Evolutionary conservation across 1,140 invertebrate genomes (phyloP), one percentile per base, ranked within the genome.

Genomic region (Zaprionus africanus): DNA sequence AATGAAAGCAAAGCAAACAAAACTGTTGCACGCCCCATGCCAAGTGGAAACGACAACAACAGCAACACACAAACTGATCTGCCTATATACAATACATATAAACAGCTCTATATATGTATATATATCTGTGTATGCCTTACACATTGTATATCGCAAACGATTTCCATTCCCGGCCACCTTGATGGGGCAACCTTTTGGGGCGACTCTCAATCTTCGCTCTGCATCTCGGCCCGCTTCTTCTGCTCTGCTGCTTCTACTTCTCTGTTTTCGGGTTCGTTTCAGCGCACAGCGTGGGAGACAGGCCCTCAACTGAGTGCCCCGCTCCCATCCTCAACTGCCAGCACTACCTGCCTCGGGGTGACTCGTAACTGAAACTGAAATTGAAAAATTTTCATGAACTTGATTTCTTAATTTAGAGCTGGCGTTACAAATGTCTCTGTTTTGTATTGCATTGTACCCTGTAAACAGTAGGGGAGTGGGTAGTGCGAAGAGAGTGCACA

Each of bases 271-370:
- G 67, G 67, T 46, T 83, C 77, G 78, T 82, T 51, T 78, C 70
- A 79, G 81, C 64, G 54, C 80, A 81, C 81, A 81, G 78, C 84
- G 84, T 88, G 84, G 84, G 84, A 87, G 81, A 73, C 79, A 58
- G 15, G 22, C 19, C 28, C 53, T 43, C 41, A 43, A 9, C n/a
- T 43, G 41, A 17, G n/a, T 43, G 6, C 26, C 5, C 2, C 11
- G 13, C 0, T 4, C 24, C n/a, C 28, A n/a, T n/a, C 3, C 49
- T 13, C 56, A 2, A 11, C 22, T 11, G 5, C 19, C 7, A 7
- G 41, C 6, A 13, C 22, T 11, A 13, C 13, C n/a, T 46, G n/a
- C 41, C 41, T 17, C 3, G n/a, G 41, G 41, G 41, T 46, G 17
- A 46, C 41, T 46, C 1, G 46, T 51, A 70, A 77, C 78, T 79